A percentile compares a stretch with the other conserved stretches of the same genome.
These are phyloP conservation scores for Pachyseris speciosa DNA, from an alignment of 64 coral and sea anemone genomes.

Conservation along the genomic window DNA sequence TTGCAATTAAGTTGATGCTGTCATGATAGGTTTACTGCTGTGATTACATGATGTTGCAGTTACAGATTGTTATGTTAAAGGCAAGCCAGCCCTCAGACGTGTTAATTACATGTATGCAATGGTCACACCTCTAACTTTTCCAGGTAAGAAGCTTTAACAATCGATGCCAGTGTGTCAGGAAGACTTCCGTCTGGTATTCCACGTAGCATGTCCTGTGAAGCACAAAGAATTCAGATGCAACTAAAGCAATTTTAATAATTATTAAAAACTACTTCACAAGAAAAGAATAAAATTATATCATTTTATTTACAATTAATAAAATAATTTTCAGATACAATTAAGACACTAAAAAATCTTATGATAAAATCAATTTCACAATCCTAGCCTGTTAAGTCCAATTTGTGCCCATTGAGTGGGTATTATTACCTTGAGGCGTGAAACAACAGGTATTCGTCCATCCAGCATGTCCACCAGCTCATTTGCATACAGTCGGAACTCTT, in stretches of 20 bases:
- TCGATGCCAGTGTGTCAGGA: slow-evolving; percentile 87
- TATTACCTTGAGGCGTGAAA: slow-evolving; percentile 77
- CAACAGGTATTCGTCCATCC: slow-evolving; percentile 81
- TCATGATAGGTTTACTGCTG: too few relatives aligned
- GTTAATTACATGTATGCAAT: neutral
- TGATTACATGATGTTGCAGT: too few relatives aligned
- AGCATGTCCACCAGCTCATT: slow-evolving; percentile 82
- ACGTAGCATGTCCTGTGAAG: slow-evolving; percentile 79
- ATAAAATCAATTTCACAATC: too few relatives aligned
- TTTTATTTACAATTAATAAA: neutral
- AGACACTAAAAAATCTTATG: too few relatives aligned
- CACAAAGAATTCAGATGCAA: neutral
- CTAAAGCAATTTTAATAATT: neutral
- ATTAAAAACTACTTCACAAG: neutral
- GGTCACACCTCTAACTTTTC: slow-evolving; percentile 82
- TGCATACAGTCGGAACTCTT: slow-evolving; percentile 79
- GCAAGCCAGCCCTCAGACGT: neutral
- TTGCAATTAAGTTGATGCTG: too few relatives aligned
- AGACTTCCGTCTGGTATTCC: slow-evolving; percentile 90
- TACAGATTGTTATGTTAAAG: neutral
- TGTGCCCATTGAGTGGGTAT: neutral
- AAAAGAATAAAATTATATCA: too few relatives aligned
- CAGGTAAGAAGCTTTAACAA: slow-evolving; percentile 84
- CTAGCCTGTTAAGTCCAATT: neutral
- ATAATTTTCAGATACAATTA: neutral